A percentile compares a stretch with the other conserved stretches of the same genome.
phyloP scores from a whole-genome alignment of 2,888 invertebrate species.

The Leuctra nigra region DNA sequence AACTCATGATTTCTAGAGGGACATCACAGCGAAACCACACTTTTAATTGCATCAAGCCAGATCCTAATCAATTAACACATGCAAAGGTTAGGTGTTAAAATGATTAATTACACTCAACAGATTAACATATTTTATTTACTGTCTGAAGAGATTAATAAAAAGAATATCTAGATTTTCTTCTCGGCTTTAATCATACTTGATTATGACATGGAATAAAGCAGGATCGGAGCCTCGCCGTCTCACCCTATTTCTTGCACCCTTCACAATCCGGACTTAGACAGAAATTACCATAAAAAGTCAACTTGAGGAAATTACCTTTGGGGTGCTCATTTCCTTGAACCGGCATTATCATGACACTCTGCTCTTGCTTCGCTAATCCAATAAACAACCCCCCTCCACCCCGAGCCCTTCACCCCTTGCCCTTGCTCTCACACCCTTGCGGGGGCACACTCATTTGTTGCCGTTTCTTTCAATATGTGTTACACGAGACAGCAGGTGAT shows the following conservation, averaged over 20 bases:
- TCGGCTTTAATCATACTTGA: too few species aligned
- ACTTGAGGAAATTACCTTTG: conserved; percentile 27
- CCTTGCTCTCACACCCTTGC: conserved; percentile 3
- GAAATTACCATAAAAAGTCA: conserved; percentile 27
- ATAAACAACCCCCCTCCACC: conserved; percentile 20
- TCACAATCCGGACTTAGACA: conserved; percentile 21
- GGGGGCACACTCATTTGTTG: conserved; percentile 16
- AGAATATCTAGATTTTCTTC: too few species aligned
- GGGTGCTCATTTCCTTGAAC: conserved; percentile 23
- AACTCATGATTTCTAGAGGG: too few species aligned
- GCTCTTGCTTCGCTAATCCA: conserved; percentile 21
- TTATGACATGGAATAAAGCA: too few species aligned
- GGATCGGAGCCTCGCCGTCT: conserved; percentile 8
- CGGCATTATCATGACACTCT: conserved; percentile 16
- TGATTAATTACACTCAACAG: too few species aligned
- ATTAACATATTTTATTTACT: too few species aligned
- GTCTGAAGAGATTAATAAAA: too few species aligned
- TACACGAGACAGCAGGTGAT: conserved; percentile 14
- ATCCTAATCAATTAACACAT: too few species aligned
- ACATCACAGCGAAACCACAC: too few species aligned
- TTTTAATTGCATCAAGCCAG: too few species aligned
- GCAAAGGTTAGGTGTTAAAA: too few species aligned
- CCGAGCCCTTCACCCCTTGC: neutral
- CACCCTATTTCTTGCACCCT: neutral
- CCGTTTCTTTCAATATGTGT: conserved; percentile 22